Conservation (phyloP, 2,888 invertebrate species). For the Drosophila glabriapex region DNA sequence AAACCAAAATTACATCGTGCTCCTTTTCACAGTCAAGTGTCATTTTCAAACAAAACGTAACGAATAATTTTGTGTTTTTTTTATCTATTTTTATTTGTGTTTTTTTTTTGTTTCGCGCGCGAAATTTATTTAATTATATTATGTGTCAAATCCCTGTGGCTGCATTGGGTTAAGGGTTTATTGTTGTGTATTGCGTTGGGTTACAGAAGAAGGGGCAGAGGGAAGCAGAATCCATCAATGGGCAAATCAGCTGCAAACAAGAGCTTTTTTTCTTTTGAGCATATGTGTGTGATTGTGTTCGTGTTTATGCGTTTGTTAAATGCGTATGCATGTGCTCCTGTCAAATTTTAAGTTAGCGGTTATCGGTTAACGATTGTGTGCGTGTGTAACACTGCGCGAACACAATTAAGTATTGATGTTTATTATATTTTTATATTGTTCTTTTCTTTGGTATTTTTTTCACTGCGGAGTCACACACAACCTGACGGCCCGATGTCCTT, state of each 20-base stretch:
- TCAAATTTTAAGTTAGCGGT: background rate
- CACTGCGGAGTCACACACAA: slow-evolving; percentile 68
- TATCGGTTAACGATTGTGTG: background rate
- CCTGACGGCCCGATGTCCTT: slow-evolving; percentile 84
- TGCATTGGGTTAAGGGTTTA: background rate
- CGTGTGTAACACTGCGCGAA: slow-evolving; percentile 13
- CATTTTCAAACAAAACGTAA: slow-evolving; percentile 73
- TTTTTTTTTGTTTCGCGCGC: slow-evolving; percentile 4
- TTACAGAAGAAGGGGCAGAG: background rate
- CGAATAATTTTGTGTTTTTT: slow-evolving; percentile 21
- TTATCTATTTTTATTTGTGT: slow-evolving; percentile 4
- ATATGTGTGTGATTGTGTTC: background rate
- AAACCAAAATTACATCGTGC: slow-evolving; percentile 83
- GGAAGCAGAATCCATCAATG: background rate
- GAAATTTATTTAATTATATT: background rate
- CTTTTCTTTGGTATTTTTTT: slow-evolving; percentile 7
- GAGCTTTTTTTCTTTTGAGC: slow-evolving; percentile 16
- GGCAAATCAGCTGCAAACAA: background rate
- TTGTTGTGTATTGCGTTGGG: background rate
- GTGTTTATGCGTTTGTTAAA: slow-evolving; percentile 5
- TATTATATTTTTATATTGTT: background rate
- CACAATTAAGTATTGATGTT: background rate
- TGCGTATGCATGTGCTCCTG: background rate
- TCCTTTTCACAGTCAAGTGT: slow-evolving; percentile 85
- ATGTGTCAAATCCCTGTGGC: background rate